phyloP scores from a whole-genome alignment of 2,113 vertebrate species.

The Danionella cerebrum region DNA sequence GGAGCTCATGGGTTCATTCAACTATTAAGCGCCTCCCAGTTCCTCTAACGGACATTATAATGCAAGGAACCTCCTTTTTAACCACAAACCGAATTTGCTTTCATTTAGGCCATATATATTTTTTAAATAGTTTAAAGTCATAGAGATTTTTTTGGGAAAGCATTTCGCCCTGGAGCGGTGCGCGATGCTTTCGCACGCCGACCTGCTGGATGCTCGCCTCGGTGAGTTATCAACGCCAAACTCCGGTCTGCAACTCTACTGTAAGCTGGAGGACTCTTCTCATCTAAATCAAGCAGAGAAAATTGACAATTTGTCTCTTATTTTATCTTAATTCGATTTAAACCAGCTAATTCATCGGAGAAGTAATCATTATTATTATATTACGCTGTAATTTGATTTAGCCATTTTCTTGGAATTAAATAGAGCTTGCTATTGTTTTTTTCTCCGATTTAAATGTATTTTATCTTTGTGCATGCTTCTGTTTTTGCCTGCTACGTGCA shows the following conservation, averaged over 20 bases:
- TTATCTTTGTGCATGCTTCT: constrained; percentile 6
- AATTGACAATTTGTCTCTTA: constrained; percentile 91
- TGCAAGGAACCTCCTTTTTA: constrained; percentile 96
- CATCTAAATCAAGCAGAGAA: constrained; percentile 67
- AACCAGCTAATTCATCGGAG: constrained; percentile 90
- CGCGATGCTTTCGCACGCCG: constrained; percentile 97
- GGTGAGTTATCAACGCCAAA: constrained; percentile 83
- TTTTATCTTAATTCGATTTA: constrained; percentile 81
- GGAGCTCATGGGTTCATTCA: constrained; percentile 86
- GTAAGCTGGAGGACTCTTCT: constrained; percentile 63
- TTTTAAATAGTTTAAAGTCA: constrained; percentile 92
- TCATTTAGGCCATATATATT: constrained; percentile 94
- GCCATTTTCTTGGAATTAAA: constrained; percentile 56
- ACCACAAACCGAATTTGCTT: constrained; percentile 97
- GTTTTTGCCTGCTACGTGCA: neutral
- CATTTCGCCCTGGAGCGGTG: constrained; percentile 92
- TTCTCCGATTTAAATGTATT: constrained; percentile 18
- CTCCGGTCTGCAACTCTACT: constrained; percentile 71
- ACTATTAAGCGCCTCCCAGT: constrained; percentile 96
- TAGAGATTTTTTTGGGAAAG: constrained; percentile 80
- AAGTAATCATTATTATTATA: constrained; percentile 89
- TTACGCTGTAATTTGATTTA: constrained; percentile 95
- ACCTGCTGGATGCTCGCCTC: constrained; percentile 98
- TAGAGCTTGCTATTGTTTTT: constrained; percentile 52
- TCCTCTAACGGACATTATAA: constrained; percentile 98